Evolutionary conservation across 2,888 invertebrate species (phyloP).

Genomic region (Frankliniella fusca): DNA sequence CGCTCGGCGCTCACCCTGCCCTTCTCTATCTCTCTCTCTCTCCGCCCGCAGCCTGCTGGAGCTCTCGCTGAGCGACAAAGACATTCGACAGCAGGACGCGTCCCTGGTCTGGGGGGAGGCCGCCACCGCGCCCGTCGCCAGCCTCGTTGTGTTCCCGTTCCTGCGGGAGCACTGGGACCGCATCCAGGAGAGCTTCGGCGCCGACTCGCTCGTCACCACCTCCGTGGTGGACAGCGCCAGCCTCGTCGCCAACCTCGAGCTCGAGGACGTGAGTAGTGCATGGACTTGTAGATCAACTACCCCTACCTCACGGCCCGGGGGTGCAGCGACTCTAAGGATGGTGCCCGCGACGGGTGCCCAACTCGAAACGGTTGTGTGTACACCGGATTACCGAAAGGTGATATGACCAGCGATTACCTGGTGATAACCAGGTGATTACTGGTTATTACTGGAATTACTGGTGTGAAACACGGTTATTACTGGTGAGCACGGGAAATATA

Average conservation of each 20-base stretch:
- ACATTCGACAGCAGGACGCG: neutral
- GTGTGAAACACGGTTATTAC: too few relatives aligned
- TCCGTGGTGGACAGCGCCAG: neutral
- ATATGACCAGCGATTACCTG: too few relatives aligned
- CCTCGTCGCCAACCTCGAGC: neutral
- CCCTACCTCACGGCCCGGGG: neutral
- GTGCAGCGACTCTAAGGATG: too few relatives aligned
- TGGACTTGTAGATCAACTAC: too few relatives aligned
- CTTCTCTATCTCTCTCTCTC: neutral
- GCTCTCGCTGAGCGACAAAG: neutral
- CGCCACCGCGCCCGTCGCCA: neutral
- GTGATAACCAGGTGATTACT: too few relatives aligned
- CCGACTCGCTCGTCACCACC: neutral
- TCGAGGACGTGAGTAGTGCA: neutral
- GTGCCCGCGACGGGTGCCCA: too few relatives aligned
- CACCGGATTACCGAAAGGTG: too few relatives aligned
- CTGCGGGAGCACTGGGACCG: neutral
- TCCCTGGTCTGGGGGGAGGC: neutral
- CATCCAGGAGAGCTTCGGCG: neutral
- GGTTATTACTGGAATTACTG: too few relatives aligned
- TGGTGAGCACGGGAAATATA: too few relatives aligned
- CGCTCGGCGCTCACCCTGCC: neutral
- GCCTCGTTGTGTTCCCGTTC: neutral
- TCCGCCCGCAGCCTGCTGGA: constrained; percentile 1
- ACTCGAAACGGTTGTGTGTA: too few relatives aligned